Base-by-base conservation (phyloP, 2,797 vertebrate species). In the Vireo griseus region DNA sequence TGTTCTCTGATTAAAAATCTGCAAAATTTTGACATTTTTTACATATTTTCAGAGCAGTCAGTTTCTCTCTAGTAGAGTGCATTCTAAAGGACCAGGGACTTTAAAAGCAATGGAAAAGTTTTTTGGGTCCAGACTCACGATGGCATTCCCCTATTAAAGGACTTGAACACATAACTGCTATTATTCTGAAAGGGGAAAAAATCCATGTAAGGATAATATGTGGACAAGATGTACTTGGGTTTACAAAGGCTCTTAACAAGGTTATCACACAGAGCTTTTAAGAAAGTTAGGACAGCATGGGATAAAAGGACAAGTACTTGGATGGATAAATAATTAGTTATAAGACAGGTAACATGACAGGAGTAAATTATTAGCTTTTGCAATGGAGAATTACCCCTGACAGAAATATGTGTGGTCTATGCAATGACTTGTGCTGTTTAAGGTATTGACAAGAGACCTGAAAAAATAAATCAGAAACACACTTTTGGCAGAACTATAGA, bases 151-250 rank as follows among this genome's bases (percentile, higher is more conserved):
- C 4, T 62, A 2, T 51, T 62, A 51, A 54, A 58, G 6, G 12
- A 29, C 6, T 37, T 33, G 28, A 42, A 52, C 3, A 4, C 0
- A 4, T 42, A 87, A 54, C 8, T 54, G 12, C 1, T 31, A 2
- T 39, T 72, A 45, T 12, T 66, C 12, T 66, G 20, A 75, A 78
- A 29, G 8, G 37, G 31, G 57, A 84, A 63, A 6, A 55, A 52
- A 35, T 1, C 3, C 5, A 6, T 50, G 39, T 45, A 45, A 71
- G 8, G 13, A 69, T 51, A 86, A 57, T 42, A 19, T 4, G 3
- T n/a, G 33, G 6, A 59, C 6, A 58, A 61, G 13, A 18, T 35
- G 44, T 13, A 9, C 1, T 9, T 72, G 20, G 5, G 12, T 59
- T 75, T 89, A 52, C 6, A 75, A 75, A 69, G 11, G 3, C 11